phyloP scores from a whole-genome alignment of 2,888 invertebrate species.

The Colletes collaris region DNA sequence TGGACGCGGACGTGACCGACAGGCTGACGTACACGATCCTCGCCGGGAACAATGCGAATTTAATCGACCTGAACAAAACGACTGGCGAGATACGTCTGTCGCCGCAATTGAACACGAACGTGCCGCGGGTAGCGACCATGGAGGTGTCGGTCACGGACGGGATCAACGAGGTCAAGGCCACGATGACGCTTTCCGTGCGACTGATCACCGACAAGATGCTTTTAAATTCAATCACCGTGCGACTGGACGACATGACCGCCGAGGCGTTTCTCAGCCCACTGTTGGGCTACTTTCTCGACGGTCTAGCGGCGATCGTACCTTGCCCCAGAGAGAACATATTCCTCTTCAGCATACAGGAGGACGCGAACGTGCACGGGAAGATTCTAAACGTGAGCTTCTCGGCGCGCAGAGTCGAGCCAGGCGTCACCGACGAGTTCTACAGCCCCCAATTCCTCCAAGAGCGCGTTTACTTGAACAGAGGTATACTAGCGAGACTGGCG shows the following conservation, averaged over 20 bases:
- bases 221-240: conserved; percentile 95
- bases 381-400: conserved; percentile 98
- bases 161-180: conserved; percentile 95
- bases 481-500: conserved; percentile 93
- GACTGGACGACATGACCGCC: conserved; percentile 96
- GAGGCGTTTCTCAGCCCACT: conserved; percentile 96
- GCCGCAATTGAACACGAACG: conserved; percentile 97
- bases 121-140: conserved; percentile 96
- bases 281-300: conserved; percentile 94
- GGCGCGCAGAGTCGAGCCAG: conserved; percentile 91
- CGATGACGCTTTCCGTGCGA: conserved; percentile 95
- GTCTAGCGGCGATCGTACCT: conserved; percentile 95
- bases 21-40: conserved; percentile 92
- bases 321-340: conserved; percentile 96
- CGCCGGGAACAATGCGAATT: conserved; percentile 96
- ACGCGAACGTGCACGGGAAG: conserved; percentile 93
- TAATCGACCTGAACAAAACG: conserved; percentile 92
- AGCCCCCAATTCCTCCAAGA: conserved; percentile 95
- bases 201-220: conserved; percentile 97
- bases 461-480: conserved; percentile 95
- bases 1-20: conserved; percentile 97
- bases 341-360: conserved; percentile 95
- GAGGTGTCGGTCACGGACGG: conserved; percentile 97
- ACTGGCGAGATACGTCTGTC: conserved; percentile 94
- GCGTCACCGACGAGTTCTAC: conserved; percentile 90